Evolutionary conservation across 2,888 invertebrate species (phyloP).

Genomic region (Crocallis elinguaria): DNA sequence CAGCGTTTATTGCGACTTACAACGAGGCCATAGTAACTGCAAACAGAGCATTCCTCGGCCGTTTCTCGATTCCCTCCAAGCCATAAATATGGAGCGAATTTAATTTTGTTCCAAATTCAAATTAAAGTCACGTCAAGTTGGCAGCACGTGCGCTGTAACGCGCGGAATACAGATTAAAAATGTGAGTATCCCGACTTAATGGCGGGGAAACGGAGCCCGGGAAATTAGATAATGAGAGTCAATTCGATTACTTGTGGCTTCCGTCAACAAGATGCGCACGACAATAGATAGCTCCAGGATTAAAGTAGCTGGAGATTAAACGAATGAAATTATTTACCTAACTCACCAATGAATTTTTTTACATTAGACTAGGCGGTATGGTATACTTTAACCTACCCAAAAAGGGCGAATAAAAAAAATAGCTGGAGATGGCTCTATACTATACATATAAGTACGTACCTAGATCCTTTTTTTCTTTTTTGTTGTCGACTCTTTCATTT

Average conservation of each 20-base stretch:
- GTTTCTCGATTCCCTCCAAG: slow-evolving; percentile 69
- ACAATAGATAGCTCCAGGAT: not conserved
- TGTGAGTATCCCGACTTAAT: slow-evolving; percentile 27
- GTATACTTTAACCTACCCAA: too few relatives aligned
- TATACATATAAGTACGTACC: too few relatives aligned
- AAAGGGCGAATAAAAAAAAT: too few relatives aligned
- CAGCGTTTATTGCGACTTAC: slow-evolving; percentile 31
- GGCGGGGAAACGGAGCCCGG: slow-evolving; percentile 28
- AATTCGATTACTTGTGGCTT: slow-evolving; percentile 20
- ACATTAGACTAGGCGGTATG: too few relatives aligned
- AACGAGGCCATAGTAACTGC: slow-evolving; percentile 44
- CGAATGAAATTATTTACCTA: too few relatives aligned
- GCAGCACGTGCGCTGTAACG: slow-evolving; percentile 70
- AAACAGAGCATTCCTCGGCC: slow-evolving; percentile 38
- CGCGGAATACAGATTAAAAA: slow-evolving; percentile 59
- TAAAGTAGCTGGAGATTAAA: too few relatives aligned
- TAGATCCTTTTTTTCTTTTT: too few relatives aligned
- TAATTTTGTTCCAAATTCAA: slow-evolving; percentile 78
- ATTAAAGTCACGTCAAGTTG: slow-evolving; percentile 77
- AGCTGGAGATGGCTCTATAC: too few relatives aligned
- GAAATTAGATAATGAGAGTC: slow-evolving; percentile 32
- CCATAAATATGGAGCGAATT: slow-evolving; percentile 80
- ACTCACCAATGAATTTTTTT: too few relatives aligned
- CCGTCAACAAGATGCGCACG: not conserved
- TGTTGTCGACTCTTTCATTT: too few relatives aligned